Evolutionary conservation across 2,113 vertebrate species (phyloP).

Genomic region (Pycnonotus jocosus): DNA sequence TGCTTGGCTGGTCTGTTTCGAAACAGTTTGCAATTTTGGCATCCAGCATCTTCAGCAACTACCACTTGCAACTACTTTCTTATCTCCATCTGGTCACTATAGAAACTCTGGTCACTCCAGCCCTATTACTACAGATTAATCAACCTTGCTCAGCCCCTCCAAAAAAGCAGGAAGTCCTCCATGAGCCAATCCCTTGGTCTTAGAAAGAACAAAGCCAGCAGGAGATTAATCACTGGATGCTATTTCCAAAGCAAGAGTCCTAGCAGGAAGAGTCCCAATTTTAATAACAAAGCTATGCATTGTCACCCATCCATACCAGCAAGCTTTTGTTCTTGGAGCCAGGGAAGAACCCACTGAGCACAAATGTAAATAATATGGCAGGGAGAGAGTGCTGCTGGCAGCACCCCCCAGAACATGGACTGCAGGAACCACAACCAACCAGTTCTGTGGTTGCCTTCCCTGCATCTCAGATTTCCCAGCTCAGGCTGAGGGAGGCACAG

Average conservation of each 20-base stretch:
- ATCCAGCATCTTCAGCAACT: background rate
- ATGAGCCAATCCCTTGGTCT: background rate
- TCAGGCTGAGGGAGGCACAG: background rate
- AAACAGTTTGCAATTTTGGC: slow-evolving; percentile 16
- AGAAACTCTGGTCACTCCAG: slow-evolving; percentile 30
- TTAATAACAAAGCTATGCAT: slow-evolving; percentile 34
- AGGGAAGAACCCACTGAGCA: background rate
- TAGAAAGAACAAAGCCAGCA: slow-evolving; percentile 49
- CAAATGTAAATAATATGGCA: slow-evolving; percentile 13
- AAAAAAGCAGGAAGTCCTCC: slow-evolving; percentile 17
- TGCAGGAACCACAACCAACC: background rate
- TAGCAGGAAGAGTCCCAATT: background rate
- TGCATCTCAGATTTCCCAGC: background rate
- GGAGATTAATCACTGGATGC: slow-evolving; percentile 50
- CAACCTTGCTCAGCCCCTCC: slow-evolving; percentile 13
- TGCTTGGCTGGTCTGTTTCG: background rate
- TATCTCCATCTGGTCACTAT: slow-evolving; percentile 40
- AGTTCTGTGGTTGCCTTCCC: background rate
- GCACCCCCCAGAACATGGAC: background rate
- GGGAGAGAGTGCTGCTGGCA: background rate
- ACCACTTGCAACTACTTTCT: background rate
- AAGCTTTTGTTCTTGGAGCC: slow-evolving; percentile 29
- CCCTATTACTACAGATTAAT: slow-evolving; percentile 16
- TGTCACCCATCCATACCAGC: slow-evolving; percentile 11
- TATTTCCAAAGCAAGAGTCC: slow-evolving; percentile 50